phyloP scores from a whole-genome alignment of 2,888 invertebrate species.

The Dioctria linearis region DNA sequence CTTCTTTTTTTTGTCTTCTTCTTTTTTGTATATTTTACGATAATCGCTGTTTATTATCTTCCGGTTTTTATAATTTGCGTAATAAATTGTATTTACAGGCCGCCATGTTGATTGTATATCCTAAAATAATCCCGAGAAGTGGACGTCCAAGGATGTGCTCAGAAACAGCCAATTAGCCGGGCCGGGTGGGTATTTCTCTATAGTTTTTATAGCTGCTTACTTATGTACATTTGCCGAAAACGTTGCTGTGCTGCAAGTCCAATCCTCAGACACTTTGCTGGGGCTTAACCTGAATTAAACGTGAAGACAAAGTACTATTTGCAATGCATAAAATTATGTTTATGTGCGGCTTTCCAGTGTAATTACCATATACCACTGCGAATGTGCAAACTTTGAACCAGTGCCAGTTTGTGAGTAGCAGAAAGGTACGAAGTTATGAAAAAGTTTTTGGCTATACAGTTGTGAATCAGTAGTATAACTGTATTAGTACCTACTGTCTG shows the following conservation, averaged over 20 bases:
- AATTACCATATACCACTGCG: slow-evolving; percentile 52
- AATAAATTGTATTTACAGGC: slow-evolving; percentile 49
- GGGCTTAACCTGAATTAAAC: slow-evolving; percentile 50
- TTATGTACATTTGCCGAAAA: slow-evolving; percentile 17
- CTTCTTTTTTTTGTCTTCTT: too few relatives aligned
- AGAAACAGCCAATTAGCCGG: slow-evolving; percentile 36
- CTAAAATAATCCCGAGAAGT: slow-evolving; percentile 36
- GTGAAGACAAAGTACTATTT: slow-evolving; percentile 50
- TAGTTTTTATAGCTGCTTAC: neutral
- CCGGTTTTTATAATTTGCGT: slow-evolving; percentile 31
- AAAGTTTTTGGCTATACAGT: slow-evolving; percentile 46
- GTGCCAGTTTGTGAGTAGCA: slow-evolving; percentile 46
- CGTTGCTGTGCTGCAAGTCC: slow-evolving; percentile 13
- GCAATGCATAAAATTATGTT: slow-evolving; percentile 51
- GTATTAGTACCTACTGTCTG: neutral
- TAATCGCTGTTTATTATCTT: slow-evolving; percentile 46
- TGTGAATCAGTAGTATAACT: neutral
- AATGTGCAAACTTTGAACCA: slow-evolving; percentile 52
- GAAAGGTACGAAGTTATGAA: slow-evolving; percentile 47
- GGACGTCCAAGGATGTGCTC: slow-evolving; percentile 37
- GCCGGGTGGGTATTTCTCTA: neutral
- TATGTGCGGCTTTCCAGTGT: slow-evolving; percentile 49
- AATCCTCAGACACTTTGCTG: slow-evolving; percentile 22
- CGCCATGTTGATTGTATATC: slow-evolving; percentile 32
- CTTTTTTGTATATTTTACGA: slow-evolving; percentile 30